Base-by-base conservation (phyloP, 2,113 vertebrate species). In the Holacanthus passer region DNA sequence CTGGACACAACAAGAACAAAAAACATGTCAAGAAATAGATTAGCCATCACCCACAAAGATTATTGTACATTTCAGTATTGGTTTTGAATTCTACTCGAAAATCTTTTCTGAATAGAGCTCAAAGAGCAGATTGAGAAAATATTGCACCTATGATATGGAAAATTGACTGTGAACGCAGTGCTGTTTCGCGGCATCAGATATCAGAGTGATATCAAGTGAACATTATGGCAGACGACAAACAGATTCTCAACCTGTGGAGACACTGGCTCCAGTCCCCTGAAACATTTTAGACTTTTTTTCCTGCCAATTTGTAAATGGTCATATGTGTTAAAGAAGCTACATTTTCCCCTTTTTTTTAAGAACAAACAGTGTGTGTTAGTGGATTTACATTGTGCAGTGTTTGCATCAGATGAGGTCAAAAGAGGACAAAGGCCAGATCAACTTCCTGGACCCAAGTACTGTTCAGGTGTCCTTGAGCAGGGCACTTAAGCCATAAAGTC, bases 1-100 rank as follows among this genome's bases (percentile, higher is more conserved):
- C 98, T 99, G 62, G 24, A 71, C 41, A 84, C 14, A 2, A 70
- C 3, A 27, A 50, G 41, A 27, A 43, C 37, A 76, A 59, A 32
- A 64, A 24, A 48, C 11, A 9, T 3, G n/a, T 55, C n/a, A n/a
- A 41, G 3, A 56, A 66, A 22, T 1, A 47, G 7, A 58, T 29
- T 27, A 27, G 17, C n/a, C 7, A 4, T 39, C 64, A 68, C 4
- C 0, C 7, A n/a, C 37, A 22, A 7, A 19, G 13, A 19, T 9
- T 11, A 60, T 5, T 32, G 19, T 5, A 24, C 5, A 48, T 3
- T 27, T 48, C 14, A 20, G 7, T 52, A 14, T 62, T 19, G 20
- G 17, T 31, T 39, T 8, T 29, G 13, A 37, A 27, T 65, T 68
- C 14, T 7, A 55, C 73, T 75, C n/a, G 9, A 47, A 39, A 69